Percentiles rank a stretch among this genome's conserved stretches.
These are phyloP conservation scores for Lochmaea capreae DNA, from an alignment of 2,888 invertebrate genomes.

Conservation along the genomic window DNA sequence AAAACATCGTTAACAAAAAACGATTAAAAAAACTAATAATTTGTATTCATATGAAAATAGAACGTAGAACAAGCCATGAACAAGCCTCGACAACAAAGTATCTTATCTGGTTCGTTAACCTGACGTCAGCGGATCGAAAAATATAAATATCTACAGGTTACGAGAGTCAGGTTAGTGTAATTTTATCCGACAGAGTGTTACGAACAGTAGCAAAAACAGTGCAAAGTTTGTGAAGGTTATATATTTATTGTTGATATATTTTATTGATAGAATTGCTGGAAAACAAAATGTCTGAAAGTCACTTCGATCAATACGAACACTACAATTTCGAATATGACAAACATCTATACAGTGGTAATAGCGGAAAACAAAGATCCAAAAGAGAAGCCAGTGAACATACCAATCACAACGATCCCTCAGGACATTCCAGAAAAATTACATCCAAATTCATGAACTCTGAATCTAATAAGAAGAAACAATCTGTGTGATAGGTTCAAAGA, in stretches of 20 bases:
- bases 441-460: slow-evolving; percentile 88
- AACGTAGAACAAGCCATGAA: neutral
- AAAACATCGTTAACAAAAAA: no score
- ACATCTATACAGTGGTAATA: slow-evolving; percentile 85
- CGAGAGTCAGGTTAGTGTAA: slow-evolving; percentile 5
- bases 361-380: slow-evolving; percentile 91
- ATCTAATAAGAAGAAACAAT: slow-evolving; percentile 75
- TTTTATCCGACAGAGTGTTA: neutral
- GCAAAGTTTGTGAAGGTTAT: neutral
- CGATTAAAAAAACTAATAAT: neutral
- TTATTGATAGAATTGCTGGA: neutral
- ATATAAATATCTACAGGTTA: slow-evolving; percentile 4
- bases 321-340: slow-evolving; percentile 96
- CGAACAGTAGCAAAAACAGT: neutral
- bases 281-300: slow-evolving; percentile 84
- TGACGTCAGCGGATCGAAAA: slow-evolving; percentile 19
- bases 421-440: slow-evolving; percentile 92
- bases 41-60: slow-evolving; percentile 48
- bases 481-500: slow-evolving; percentile 10
- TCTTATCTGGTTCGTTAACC: slow-evolving; percentile 21
- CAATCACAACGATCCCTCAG: slow-evolving; percentile 91
- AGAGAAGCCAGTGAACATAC: slow-evolving; percentile 89
- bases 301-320: slow-evolving; percentile 92
- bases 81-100: neutral
- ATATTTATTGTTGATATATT: neutral